A percentile compares a stretch with the other conserved stretches of the same genome.
Evolutionary conservation across 2,113 vertebrate species (phyloP).

Genomic region (Ibidorhyncha struthersii): DNA sequence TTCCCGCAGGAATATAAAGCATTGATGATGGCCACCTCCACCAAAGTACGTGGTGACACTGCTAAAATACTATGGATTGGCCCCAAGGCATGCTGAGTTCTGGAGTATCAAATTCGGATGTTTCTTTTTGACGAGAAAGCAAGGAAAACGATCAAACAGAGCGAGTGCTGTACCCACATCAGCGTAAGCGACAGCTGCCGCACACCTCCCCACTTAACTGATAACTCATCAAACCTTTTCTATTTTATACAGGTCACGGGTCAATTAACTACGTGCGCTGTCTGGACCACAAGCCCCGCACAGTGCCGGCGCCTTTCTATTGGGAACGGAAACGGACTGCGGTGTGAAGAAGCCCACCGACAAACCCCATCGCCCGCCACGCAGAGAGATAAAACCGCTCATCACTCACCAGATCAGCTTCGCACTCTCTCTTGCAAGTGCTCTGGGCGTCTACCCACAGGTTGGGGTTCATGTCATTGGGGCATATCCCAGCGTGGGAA

Average conservation of each 20-base stretch:
- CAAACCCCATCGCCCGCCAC: background rate
- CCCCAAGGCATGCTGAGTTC: background rate
- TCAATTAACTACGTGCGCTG: background rate
- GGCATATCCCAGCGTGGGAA: conserved; percentile 93
- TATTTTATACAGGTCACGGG: background rate
- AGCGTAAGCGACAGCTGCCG: background rate
- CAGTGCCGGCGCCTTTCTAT: accelerated
- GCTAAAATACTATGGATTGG: background rate
- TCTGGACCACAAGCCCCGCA: background rate
- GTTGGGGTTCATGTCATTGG: conserved; percentile 98
- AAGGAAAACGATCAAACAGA: background rate
- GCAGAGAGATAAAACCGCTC: background rate
- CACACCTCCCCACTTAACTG: background rate
- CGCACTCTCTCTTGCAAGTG: conserved; percentile 93
- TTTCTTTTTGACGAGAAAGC: conserved; percentile 3
- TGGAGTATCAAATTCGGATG: background rate
- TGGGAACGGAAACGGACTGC: background rate
- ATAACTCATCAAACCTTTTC: background rate
- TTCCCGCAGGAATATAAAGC: background rate
- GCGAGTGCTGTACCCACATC: background rate
- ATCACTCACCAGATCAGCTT: conserved; percentile 90
- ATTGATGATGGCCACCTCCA: background rate
- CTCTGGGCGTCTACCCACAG: conserved; percentile 99
- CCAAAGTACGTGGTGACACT: background rate
- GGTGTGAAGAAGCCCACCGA: background rate